A percentile compares a stretch with the other conserved stretches of the same genome.
These are phyloP conservation scores for Phrynocephalus vlangalii DNA, from an alignment of 2,797 vertebrate species.

Conservation along the genomic window DNA sequence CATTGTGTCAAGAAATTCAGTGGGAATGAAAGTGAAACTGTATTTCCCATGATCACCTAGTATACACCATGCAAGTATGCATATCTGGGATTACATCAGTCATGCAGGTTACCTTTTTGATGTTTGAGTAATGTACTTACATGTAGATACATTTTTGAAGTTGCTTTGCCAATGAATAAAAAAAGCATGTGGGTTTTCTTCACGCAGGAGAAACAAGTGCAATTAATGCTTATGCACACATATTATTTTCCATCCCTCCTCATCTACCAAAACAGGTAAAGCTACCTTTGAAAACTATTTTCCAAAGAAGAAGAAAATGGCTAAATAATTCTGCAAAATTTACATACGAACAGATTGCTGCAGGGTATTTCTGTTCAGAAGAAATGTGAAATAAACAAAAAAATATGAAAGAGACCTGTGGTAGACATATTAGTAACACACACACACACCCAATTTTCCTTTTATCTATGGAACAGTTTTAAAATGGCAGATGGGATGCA, in stretches of 20 bases:
- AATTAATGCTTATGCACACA: slow-evolving; percentile 47
- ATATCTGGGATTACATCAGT: neutral
- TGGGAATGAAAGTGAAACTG: neutral
- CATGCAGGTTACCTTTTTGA: too few species aligned
- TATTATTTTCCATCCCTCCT: slow-evolving; percentile 2
- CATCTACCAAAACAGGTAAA: slow-evolving; percentile 27
- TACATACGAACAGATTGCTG: neutral
- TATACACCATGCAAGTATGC: neutral
- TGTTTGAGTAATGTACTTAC: slow-evolving; percentile 31
- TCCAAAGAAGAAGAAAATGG: neutral
- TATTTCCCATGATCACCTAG: neutral
- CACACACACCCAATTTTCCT: slow-evolving; percentile 76
- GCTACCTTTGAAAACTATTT: slow-evolving; percentile 48
- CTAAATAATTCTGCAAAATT: slow-evolving; percentile 25
- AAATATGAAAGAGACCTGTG: slow-evolving; percentile 53
- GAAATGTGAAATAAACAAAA: slow-evolving; percentile 49
- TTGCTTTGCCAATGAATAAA: rapidly evolving
- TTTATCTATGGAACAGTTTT: slow-evolving; percentile 68
- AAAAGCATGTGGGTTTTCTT: neutral
- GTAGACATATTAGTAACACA: slow-evolving; percentile 52
- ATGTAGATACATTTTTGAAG: slow-evolving; percentile 45
- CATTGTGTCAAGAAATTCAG: neutral
- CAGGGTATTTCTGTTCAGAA: slow-evolving; percentile 34
- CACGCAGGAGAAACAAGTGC: neutral
- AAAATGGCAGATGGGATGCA: slow-evolving; percentile 61